Evolutionary conservation across 1,140 invertebrate genomes (phyloP), one percentile per base, ranked within the genome.

Genomic region (Papilio polytes): DNA sequence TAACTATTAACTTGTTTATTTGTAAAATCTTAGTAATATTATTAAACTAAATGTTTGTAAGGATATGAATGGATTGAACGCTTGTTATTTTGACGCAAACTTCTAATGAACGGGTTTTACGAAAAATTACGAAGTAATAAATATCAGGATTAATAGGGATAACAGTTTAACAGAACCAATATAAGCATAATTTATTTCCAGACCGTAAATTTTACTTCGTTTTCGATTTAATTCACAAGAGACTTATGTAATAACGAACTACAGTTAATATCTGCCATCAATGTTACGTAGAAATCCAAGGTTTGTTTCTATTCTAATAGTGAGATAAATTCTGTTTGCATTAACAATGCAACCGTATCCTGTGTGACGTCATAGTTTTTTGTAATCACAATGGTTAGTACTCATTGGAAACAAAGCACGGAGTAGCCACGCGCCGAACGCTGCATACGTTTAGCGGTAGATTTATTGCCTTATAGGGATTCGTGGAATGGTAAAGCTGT

Each of bases 1-100:
- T 83, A 82, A 72, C 84, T 80, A 41, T 46, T 36, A 78, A 44
- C 4, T 26, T 78, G 41, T 78, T 12, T 66, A 12, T 66, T 26
- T 13, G 56, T 22, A 66, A 4, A 66, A 66, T 26, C 20, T 12
- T 63, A 59, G 18, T 18, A 2, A 36, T 36, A 1, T 56, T 56
- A 56, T 56, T 56, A 56, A 59, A 26, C 56, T 7, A 20, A 56
- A 20, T 6, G 56, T 59, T 59, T 59, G 20, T 22, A 9, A 20
- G n/a, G 56, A 59, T 59, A 2, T 7, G 7, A 36, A 36, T 41
- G 36, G 36, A 41, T 41, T 13, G 13, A 12, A 48, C 46, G 10
- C 13, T 48, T 48, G 46, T 48, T 48, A 48, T 48, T 48, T 48
- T 48, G 12, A 48, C 7, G 36, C 36, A 41, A 41, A 41, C 36